Evolutionary conservation across 2,797 vertebrate genomes (phyloP).

Genomic region (Enteromius viviparus): DNA sequence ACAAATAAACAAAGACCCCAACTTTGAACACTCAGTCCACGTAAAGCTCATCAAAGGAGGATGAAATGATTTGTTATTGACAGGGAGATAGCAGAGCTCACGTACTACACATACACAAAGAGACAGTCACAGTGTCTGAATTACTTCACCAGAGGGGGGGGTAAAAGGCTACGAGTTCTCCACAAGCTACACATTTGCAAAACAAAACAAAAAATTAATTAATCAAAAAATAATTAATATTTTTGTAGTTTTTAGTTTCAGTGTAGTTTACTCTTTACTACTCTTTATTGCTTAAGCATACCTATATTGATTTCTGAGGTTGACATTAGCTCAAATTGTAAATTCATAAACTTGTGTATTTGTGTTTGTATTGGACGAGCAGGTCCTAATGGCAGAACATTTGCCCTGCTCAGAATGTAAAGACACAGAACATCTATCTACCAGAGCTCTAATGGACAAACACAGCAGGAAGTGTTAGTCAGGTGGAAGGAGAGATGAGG

Average conservation of each 20-base stretch:
- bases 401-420: slow-evolving; percentile 37
- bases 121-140: not conserved
- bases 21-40: not conserved
- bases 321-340: slow-evolving; percentile 20
- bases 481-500: slow-evolving; percentile 44
- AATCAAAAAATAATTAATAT: too few relatives aligned
- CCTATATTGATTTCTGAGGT: slow-evolving; percentile 38
- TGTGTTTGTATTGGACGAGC: slow-evolving; percentile 30
- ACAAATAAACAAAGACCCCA: slow-evolving; percentile 18
- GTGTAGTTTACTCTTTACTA: slow-evolving; percentile 7
- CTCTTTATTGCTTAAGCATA: not conserved
- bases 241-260: too few relatives aligned
- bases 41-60: not conserved
- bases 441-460: slow-evolving; percentile 49
- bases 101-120: not conserved
- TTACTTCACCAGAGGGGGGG: not conserved
- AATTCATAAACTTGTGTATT: slow-evolving; percentile 13
- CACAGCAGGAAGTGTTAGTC: slow-evolving; percentile 29
- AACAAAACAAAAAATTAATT: not conserved
- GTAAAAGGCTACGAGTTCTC: not conserved
- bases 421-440: slow-evolving; percentile 7
- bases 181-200: not conserved
- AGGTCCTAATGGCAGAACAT: slow-evolving; percentile 47
- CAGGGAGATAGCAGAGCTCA: slow-evolving; percentile 28
- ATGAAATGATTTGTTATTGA: not conserved